Percentiles rank a stretch among this genome's conserved stretches.
Conservation (phyloP, 2,888 invertebrate genomes). For the Platycheirus rosarum region DNA sequence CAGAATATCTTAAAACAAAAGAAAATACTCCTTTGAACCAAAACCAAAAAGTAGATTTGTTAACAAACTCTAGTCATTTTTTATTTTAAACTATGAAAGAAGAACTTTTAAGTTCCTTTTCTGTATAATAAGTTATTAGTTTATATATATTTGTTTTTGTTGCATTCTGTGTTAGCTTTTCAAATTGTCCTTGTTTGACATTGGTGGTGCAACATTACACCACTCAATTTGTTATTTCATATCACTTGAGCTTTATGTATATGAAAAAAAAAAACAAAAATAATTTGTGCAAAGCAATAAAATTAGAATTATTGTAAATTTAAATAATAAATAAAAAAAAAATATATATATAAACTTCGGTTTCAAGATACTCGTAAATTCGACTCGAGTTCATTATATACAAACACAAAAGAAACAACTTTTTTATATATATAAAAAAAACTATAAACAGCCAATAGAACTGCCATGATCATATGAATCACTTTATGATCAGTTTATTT, state of each 20-base stretch:
- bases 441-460: slow-evolving; percentile 70
- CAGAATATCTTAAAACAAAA: slow-evolving; percentile 30
- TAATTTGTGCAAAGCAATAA: slow-evolving; percentile 1
- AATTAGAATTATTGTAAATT: slow-evolving; percentile 8
- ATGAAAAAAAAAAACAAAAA: no score
- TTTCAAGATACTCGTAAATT: slow-evolving; percentile 61
- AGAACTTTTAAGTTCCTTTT: slow-evolving; percentile 47
- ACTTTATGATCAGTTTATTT: slow-evolving; percentile 55
- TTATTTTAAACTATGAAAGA: slow-evolving; percentile 32
- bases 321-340: slow-evolving; percentile 21
- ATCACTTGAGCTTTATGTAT: slow-evolving; percentile 60
- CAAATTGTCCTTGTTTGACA: slow-evolving; percentile 43
- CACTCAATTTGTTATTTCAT: slow-evolving; percentile 32
- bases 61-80: slow-evolving; percentile 55
- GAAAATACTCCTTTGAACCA: slow-evolving; percentile 56
- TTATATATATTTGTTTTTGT: slow-evolving; percentile 13
- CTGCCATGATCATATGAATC: slow-evolving; percentile 66
- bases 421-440: slow-evolving; percentile 54
- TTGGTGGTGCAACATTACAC: slow-evolving; percentile 24
- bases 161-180: slow-evolving; percentile 54
- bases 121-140: slow-evolving; percentile 3
- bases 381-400: slow-evolving; percentile 53
- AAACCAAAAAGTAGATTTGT: slow-evolving; percentile 37
- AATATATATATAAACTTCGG: slow-evolving; percentile 54
- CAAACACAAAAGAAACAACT: slow-evolving; percentile 35